Percentiles rank a stretch among this genome's conserved stretches.
Evolutionary conservation across 2,888 invertebrate genomes (phyloP).

Genomic region (Scaptomyza flava): DNA sequence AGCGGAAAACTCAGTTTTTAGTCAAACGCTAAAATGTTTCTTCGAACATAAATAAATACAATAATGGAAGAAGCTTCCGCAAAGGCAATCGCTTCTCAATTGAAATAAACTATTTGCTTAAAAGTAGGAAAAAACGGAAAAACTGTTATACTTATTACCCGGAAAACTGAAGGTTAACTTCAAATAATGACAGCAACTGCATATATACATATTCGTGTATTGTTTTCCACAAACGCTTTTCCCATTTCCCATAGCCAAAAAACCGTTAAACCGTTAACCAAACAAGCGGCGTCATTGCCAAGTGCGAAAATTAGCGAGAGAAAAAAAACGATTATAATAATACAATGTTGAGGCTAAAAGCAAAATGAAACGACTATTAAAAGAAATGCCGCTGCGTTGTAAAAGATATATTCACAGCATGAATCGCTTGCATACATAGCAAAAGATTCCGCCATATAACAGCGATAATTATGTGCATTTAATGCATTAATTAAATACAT

Average conservation of each 20-base stretch:
- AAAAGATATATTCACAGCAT: constrained; percentile 38
- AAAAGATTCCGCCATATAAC: constrained; percentile 30
- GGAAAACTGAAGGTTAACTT: constrained; percentile 71
- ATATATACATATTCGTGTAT: constrained; percentile 3
- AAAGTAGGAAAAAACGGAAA: constrained; percentile 23
- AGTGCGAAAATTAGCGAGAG: constrained; percentile 48
- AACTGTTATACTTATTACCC: constrained; percentile 58
- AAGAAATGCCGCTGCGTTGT: constrained; percentile 10
- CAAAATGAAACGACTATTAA: constrained; percentile 26
- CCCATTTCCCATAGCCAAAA: constrained; percentile 43
- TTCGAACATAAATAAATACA: not conserved
- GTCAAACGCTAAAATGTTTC: no score
- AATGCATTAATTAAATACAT: constrained; percentile 73
- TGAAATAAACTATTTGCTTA: not conserved
- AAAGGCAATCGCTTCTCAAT: constrained; percentile 8
- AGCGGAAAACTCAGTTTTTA: no score
- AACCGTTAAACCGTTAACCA: constrained; percentile 38
- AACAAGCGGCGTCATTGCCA: constrained; percentile 56
- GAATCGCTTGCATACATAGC: constrained; percentile 15
- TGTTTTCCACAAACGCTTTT: constrained; percentile 41
- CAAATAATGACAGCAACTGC: constrained; percentile 13
- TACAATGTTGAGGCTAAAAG: not conserved
- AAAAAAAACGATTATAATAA: constrained; percentile 1
- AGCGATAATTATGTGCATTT: constrained; percentile 73
- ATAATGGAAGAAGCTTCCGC: constrained; percentile 27